Evolutionary conservation across 2,113 vertebrate species (phyloP).

Genomic region (Taurulus bubalis): DNA sequence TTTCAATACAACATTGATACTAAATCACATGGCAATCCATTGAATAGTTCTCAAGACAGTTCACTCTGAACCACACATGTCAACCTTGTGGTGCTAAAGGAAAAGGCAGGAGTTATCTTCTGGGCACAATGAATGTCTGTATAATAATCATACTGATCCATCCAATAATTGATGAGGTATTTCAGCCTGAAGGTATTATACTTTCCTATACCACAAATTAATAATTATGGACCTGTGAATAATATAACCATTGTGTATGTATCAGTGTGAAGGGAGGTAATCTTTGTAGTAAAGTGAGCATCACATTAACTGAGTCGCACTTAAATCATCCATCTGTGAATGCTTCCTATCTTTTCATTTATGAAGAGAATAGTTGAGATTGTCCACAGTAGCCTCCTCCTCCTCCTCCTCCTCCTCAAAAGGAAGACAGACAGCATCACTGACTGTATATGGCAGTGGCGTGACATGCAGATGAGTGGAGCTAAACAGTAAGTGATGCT

Average conservation of each 20-base stretch:
- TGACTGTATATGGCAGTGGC: not conserved
- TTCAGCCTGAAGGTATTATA: not conserved
- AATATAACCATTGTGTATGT: not conserved
- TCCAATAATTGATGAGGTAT: not conserved
- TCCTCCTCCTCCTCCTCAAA: not conserved
- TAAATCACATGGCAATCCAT: not conserved
- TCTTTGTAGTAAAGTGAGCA: not conserved
- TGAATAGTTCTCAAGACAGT: not conserved
- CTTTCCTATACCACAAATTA: not conserved
- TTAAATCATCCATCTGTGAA: not conserved
- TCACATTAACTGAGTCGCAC: not conserved
- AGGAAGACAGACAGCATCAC: not conserved
- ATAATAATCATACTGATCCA: not conserved
- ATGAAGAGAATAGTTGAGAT: not conserved
- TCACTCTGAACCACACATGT: not conserved
- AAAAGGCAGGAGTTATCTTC: not conserved
- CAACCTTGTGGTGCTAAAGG: not conserved
- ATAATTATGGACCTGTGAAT: not conserved
- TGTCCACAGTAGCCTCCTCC: too few relatives aligned
- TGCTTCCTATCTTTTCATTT: not conserved
- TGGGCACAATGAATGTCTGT: not conserved
- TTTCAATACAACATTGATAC: not conserved
- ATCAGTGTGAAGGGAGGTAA: not conserved
- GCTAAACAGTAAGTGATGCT: slow-evolving; percentile 11
- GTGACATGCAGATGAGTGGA: slow-evolving; percentile 21